Conservation (phyloP, 1,140 invertebrate genomes). For the Eupeodes corollae region DNA sequence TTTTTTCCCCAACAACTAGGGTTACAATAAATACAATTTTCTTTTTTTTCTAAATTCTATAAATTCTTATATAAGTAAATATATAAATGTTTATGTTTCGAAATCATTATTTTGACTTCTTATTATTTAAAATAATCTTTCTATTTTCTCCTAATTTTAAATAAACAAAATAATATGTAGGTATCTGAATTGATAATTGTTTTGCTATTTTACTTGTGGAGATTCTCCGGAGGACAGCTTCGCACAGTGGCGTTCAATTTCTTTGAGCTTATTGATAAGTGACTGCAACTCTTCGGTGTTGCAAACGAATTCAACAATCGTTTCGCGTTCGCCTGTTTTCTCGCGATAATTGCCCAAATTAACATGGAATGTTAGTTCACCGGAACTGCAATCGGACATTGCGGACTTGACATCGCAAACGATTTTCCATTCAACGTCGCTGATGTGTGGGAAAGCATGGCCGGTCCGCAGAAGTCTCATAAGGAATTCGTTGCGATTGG, state of each 20-base stretch:
- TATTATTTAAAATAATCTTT: background rate
- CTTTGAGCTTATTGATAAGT: constrained; percentile 29
- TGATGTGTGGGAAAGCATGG: constrained; percentile 27
- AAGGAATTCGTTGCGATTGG: constrained; percentile 22
- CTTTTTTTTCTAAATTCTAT: too few relatives aligned
- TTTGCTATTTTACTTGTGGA: constrained; percentile 3
- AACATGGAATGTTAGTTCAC: constrained; percentile 23
- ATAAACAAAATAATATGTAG: background rate
- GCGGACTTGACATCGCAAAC: constrained; percentile 32
- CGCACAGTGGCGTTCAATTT: constrained; percentile 31
- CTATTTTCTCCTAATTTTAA: background rate
- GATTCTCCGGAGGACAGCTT: constrained; percentile 10
- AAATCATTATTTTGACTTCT: background rate
- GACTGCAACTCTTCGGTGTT: constrained; percentile 34
- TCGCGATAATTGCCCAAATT: constrained; percentile 24
- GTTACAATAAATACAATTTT: too few relatives aligned
- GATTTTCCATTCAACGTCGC: constrained; percentile 33
- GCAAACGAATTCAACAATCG: constrained; percentile 28
- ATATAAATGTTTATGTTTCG: too few relatives aligned
- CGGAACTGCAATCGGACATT: constrained; percentile 21
- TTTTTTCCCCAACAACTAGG: too few relatives aligned
- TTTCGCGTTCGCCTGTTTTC: constrained; percentile 23
- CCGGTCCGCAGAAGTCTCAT: constrained; percentile 26
- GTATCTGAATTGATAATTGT: constrained; percentile 9
- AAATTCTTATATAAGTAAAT: background rate